Base-by-base conservation (phyloP, 1,140 invertebrate species). In the Brachystomella parvula region DNA sequence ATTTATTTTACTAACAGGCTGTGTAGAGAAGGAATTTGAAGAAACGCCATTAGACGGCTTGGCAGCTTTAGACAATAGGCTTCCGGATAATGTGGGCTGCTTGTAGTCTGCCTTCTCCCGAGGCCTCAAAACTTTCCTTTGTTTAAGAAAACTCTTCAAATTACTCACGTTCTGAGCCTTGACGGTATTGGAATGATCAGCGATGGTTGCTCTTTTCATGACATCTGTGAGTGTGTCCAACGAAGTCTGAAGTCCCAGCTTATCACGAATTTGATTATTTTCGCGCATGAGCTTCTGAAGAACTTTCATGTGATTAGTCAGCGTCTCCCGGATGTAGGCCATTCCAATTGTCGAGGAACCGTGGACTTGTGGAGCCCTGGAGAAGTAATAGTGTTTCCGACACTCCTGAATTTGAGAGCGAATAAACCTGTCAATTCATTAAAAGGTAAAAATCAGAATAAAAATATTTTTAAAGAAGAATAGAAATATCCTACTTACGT, bases 391-490 rank as follows among this genome's bases (percentile, higher is more conserved):
- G 30, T 60, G 9, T 19, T 30, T 35, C 30, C 32, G 58, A 60
- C 58, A 60, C 26, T 62, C 60, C 26, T 39, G 33, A 29, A 62
- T 39, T 62, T 62, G 60, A 21, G 3, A 2, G 3, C 44, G 32
- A 17, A 15, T 32, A 29, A 12, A 3, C 24, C 58, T 26, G 6
- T 17, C n/a, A n/a, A n/a, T n/a, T n/a, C n/a, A n/a, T n/a, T n/a
- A n/a, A 60, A 60, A 60, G 24, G 24, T 12, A 60, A 17, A 56
- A 56, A 56, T 12, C 49, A 26, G 9, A 56, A 12, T 9, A 56
- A 12, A 12, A 56, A 56, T 17, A 44, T 44, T 44, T 53, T 53
- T 24, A 53, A 53, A 53, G 24, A 9, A 53, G 24, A 53, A 24
- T 24, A 24, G 12, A 15, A 17, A 26, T 9, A 53, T 53, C 3